Base-by-base conservation (phyloP, 1,140 invertebrate species). In the Radopholus similis region DNA sequence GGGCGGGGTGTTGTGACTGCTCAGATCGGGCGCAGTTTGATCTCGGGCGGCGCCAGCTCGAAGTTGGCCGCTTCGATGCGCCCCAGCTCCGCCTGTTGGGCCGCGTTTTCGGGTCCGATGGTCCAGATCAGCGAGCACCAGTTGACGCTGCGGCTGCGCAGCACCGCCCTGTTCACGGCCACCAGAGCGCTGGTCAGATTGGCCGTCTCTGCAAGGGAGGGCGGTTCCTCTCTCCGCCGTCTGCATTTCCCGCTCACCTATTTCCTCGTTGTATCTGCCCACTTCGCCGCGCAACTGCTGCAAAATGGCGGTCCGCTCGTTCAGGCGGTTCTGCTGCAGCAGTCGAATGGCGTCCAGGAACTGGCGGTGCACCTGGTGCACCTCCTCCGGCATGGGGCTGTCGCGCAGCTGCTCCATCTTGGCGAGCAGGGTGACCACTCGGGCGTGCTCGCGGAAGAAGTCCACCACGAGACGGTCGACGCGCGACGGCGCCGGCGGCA, bases 401-500 rank as follows among this genome's bases (percentile, higher is more conserved):
- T 66, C 76, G 21, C 74, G 58, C 26, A 81, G 58, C 67, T 81
- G 77, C 38, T 82, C 80, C 78, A 81, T 81, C 65, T 80, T 80
- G 9, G 51, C 53, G 11, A 81, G 67, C 23, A 81, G 74, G n/a
- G 78, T 81, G 11, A 79, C 68, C 76, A 88, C 87, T 76, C 88
- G 86, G 37, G 89, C 88, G 83, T 90, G 89, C 81, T 92, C 90
- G 69, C 90, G 82, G 57, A 90, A 87, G 82, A 91, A 90, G 77
- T 92, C 90, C 4, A 91, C 89, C 54, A 91, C 88, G 6, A 92
- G 86, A 49, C 90, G 83, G 83, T 92, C 90, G 3, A 92, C 89
- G 23, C 90, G 83, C 0, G 90, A 90, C n/a, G 90, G 90, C 78
- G 89, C 90, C 11, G 88, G 88, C 40, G 90, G 89, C 30, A 91